Percentiles rank a stretch among this genome's conserved stretches.
phyloP scores from a whole-genome alignment of 2,113 vertebrate species.

The Nothoprocta perdicaria region DNA sequence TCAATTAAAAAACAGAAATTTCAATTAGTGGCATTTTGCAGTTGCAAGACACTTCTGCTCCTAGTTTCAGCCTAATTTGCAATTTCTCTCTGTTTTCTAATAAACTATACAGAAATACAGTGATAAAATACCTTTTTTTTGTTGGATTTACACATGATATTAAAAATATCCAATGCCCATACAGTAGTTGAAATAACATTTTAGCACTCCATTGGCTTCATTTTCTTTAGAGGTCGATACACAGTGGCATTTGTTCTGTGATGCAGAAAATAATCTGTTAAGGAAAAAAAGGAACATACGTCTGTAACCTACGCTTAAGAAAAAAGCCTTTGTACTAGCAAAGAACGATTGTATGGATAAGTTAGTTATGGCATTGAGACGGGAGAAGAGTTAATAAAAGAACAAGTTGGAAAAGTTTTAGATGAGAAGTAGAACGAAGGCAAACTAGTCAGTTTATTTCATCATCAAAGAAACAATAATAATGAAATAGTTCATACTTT shows the following conservation, averaged over 20 bases:
- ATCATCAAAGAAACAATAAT: neutral
- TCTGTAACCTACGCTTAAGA: slow-evolving; percentile 14
- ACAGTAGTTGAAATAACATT: slow-evolving; percentile 49
- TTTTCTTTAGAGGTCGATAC: slow-evolving; percentile 34
- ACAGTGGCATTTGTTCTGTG: slow-evolving; percentile 43
- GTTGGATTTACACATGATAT: slow-evolving; percentile 45
- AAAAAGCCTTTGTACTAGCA: neutral
- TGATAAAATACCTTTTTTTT: neutral
- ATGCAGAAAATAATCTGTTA: slow-evolving; percentile 72
- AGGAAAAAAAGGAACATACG: slow-evolving; percentile 1
- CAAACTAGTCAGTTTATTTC: neutral
- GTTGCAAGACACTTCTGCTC: neutral
- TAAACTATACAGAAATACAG: neutral
- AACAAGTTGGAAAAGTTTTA: neutral
- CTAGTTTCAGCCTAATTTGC: neutral
- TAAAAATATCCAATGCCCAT: slow-evolving; percentile 28
- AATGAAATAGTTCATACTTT: neutral
- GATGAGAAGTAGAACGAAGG: neutral
- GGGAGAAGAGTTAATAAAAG: neutral
- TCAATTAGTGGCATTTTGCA: neutral
- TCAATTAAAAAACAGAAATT: neutral
- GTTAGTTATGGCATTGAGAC: neutral
- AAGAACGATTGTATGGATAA: neutral
- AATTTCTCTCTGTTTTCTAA: neutral
- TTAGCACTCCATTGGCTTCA: slow-evolving; percentile 26